Evolutionary conservation across 2,888 invertebrate genomes (phyloP), one percentile per base, ranked within the genome.

Genomic region (Nemotelus pantherinus): DNA sequence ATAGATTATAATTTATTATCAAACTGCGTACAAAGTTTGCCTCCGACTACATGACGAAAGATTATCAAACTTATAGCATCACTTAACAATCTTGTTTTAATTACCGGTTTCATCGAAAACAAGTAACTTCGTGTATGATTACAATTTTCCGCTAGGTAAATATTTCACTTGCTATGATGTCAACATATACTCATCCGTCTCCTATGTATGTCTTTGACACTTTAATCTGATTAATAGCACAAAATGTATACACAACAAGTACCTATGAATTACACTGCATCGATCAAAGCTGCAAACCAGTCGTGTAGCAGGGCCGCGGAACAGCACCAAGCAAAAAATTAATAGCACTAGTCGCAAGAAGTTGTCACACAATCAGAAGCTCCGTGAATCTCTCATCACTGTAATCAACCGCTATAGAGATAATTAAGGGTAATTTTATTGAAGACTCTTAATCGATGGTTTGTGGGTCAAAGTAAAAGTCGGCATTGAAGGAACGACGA

Each of bases 281-380:
- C 57, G 10, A 25, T 3, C 41, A 43, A 25, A 50, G 45, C 65
- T 45, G 9, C 7, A 44, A 65, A 63, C 63, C 63, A 63, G 63
- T 63, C 25, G 63, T 47, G 43, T 3, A 9, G n/a, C 10, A 9
- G 47, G 3, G 44, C 5, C 65, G 45, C 3, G n/a, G 44, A 43
- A 10, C 25, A 25, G 25, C 25, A 1, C 25, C 25, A 25, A 25
- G 0, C 65, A 41, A 25, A 45, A 63, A 63, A 2, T 65, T 65
- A 65, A 65, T 45, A 3, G 45, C n/a, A 25, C 25, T 25, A 41
- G 6, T 65, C 25, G 47, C 47, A 41, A 65, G 47, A 65, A 65
- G 65, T 65, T 65, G 65, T 65, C 65, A 65, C 45, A 65, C 65
- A 45, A 65, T 65, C 65, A 65, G 65, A 45, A 65, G 65, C 65